These are phyloP conservation scores for Micronycteris hirsuta DNA, from an alignment of 2,113 vertebrate species.

Conservation along the genomic window DNA sequence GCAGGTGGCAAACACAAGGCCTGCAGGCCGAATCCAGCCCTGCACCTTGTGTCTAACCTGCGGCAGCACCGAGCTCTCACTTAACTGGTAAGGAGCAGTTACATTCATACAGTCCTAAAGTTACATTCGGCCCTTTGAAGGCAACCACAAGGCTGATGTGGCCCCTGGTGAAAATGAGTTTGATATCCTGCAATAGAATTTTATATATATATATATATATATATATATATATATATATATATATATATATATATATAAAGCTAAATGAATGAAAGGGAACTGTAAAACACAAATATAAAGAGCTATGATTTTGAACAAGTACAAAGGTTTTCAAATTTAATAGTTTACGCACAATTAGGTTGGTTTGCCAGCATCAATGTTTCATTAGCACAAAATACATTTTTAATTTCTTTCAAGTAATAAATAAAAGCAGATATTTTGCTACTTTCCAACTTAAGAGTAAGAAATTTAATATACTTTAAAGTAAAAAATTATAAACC, in stretches of 20 bases:
- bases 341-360: not conserved
- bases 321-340: not conserved
- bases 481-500: conserved; percentile 1
- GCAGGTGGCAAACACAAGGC: too few relatives aligned
- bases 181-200: not conserved
- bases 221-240: too few relatives aligned
- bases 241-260: too few relatives aligned
- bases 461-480: not conserved
- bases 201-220: too few relatives aligned
- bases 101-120: too few relatives aligned
- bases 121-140: too few relatives aligned
- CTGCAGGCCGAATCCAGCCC: too few relatives aligned
- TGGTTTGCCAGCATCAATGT: not conserved
- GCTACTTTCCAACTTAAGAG: not conserved
- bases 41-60: too few relatives aligned
- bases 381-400: not conserved
- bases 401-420: not conserved
- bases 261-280: not conserved
- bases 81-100: too few relatives aligned
- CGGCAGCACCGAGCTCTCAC: too few relatives aligned
- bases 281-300: not conserved
- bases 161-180: too few relatives aligned
- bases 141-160: too few relatives aligned
- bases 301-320: not conserved
- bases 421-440: not conserved